Evolutionary conservation across 2,113 vertebrate genomes (phyloP), one percentile per base, ranked within the genome.

Genomic region (Stigmatopora nigra): DNA sequence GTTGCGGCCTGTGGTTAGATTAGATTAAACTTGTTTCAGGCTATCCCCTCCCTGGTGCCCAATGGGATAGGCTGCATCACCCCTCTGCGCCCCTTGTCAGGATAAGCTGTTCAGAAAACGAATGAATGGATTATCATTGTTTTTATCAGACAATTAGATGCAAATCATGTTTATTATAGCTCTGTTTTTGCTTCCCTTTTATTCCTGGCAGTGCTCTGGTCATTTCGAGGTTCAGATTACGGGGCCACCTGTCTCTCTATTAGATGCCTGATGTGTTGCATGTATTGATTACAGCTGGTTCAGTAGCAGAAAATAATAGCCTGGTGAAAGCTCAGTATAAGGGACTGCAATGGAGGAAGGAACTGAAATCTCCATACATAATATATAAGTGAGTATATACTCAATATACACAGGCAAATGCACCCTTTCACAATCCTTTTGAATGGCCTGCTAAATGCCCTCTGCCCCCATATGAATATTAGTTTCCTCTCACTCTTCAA

Each of bases 231-330:
- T 67, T 36, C 56, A 64, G 59, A 12, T 56, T 22, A 9, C 12
- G 41, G 14, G 41, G n/a, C 45, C 44, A 56, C 12, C 46, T 41
- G 36, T 47, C 47, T 57, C 88, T 82, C 61, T 87, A 88, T 89
- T 90, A 91, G 77, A 88, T 87, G 86, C 76, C 84, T 79, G 82
- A 90, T 91, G 90, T 88, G 90, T 91, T 87, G 88, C 84, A 87
- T 71, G 82, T 94, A 93, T 93, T 91, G 93, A 95, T 94, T 89
- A 90, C 88, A 85, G 89, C 84, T 31, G 88, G 89, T 89, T 92
- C 91, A 91, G 90, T 91, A 89, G 89, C 88, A 93, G 91, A 93
- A 93, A 93, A 93, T 91, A 91, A 91, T 90, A 87, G 90, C 87
- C 82, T 84, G 86, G 86, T 82, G 86, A 90, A 91, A 89, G 88